Evolutionary conservation across 2,797 vertebrate species (phyloP).

Genomic region (Novumbra hubbsi): DNA sequence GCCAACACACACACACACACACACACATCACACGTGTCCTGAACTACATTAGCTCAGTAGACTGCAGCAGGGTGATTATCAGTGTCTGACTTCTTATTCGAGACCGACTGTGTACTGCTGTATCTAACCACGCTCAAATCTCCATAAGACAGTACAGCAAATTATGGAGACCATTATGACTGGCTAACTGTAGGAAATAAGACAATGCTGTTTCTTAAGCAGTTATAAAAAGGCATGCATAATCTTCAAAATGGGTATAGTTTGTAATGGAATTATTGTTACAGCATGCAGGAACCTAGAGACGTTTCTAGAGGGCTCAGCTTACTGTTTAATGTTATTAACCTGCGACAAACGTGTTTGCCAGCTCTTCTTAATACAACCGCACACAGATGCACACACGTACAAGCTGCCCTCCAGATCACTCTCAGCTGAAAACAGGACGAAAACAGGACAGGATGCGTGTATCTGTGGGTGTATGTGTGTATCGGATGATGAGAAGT

Average conservation of each 20-base stretch:
- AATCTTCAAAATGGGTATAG: neutral
- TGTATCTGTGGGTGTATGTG: constrained; percentile 1
- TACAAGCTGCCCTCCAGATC: constrained; percentile 10
- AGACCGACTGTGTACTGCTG: neutral
- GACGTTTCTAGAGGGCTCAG: constrained; percentile 21
- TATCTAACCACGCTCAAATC: neutral
- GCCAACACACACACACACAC: constrained; percentile 16
- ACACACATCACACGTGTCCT: constrained; percentile 18
- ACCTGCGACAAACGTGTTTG: neutral
- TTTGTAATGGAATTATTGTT: neutral
- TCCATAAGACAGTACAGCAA: neutral
- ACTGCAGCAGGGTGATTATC: constrained; percentile 20
- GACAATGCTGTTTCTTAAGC: neutral
- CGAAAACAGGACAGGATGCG: constrained; percentile 9
- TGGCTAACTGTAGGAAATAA: neutral
- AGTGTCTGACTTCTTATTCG: constrained; percentile 19
- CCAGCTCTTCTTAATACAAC: neutral
- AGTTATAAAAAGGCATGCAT: neutral
- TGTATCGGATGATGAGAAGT: neutral
- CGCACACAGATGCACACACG: neutral
- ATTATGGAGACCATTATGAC: neutral
- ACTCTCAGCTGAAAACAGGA: neutral
- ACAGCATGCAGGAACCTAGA: neutral
- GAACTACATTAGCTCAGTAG: constrained; percentile 22
- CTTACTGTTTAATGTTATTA: neutral